phyloP scores from a whole-genome alignment of 23 tunicate species.

The Ascidia mentula region DNA sequence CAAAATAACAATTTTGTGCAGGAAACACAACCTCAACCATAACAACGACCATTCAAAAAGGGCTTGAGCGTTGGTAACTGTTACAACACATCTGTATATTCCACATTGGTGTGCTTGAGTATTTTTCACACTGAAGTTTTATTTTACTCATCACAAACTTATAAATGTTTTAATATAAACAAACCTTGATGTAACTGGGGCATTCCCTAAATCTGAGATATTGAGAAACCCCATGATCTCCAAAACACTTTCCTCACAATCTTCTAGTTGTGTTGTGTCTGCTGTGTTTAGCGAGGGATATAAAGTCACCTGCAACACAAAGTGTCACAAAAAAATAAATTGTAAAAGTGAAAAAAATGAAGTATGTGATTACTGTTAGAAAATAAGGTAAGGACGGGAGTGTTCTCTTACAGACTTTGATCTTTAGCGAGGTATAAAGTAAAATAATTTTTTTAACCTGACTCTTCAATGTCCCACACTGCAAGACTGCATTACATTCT shows the following conservation, averaged over 20 bases:
- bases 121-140: too few relatives aligned
- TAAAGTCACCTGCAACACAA: conserved; percentile 25
- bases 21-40: too few relatives aligned
- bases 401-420: background rate
- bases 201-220: conserved; percentile 68
- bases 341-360: background rate
- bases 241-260: conserved; percentile 21
- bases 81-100: too few relatives aligned
- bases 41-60: too few relatives aligned
- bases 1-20: too few relatives aligned
- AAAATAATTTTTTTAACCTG: conserved; percentile 20
- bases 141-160: background rate
- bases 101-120: too few relatives aligned
- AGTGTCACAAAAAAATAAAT: background rate
- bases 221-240: conserved; percentile 70
- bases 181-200: conserved; percentile 81
- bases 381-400: background rate
- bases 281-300: conserved; percentile 22
- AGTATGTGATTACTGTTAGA: background rate
- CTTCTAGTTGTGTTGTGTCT: background rate
- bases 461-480: conserved; percentile 45
- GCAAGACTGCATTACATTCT: conserved; percentile 17
- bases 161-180: too few relatives aligned
- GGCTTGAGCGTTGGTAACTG: too few relatives aligned
- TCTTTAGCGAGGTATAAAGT: background rate